Base-by-base conservation (phyloP, 2,888 invertebrate genomes). In the Monopis laevigella region DNA sequence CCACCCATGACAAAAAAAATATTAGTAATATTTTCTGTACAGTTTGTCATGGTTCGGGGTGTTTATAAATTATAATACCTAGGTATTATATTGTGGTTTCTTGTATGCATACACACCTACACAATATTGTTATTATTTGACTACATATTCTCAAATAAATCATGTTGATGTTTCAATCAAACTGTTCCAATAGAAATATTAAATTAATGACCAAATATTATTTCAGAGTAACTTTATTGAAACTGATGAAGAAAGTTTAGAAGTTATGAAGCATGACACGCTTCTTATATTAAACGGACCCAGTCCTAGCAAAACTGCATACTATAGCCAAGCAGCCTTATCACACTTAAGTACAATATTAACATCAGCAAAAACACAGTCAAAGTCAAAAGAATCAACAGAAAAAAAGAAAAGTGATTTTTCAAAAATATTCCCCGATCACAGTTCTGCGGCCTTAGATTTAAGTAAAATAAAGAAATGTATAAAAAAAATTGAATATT, bases 401-500 rank as follows among this genome's bases (percentile, higher is more conserved):
- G 47, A 45, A 21, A 56, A 60, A 42, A 57, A 55, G 17, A 8
- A n/a, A 11, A 7, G 7, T 5, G 59, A 53, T 30, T 88, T 88
- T 51, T 64, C 78, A 0, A 84, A 75, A 51, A 85, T 82, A 51
- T 86, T 86, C 43, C 78, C 82, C 0, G 83, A 85, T 8, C 67
- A 71, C 38, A 68, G 62, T 24, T 72, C 81, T 10, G 73, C 82
- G 36, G 57, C 66, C n/a, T 56, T 88, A 48, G 73, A 84, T 44
- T 59, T 75, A 38, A 73, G 68, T 34, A 84, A 82, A 60, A 53
- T 88, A 5, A 83, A 82, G 48, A 73, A 80, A 43, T 67, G 82
- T 48, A 56, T 84, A 0, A 89, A 86, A 55, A 92, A 90, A 71
- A 55, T 91, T 1, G 88, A 90, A 56, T 92, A 86, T 67, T 87